These are phyloP conservation scores for Hystrix brachyura DNA, from an alignment of 2,113 vertebrate species.

Conservation along the genomic window DNA sequence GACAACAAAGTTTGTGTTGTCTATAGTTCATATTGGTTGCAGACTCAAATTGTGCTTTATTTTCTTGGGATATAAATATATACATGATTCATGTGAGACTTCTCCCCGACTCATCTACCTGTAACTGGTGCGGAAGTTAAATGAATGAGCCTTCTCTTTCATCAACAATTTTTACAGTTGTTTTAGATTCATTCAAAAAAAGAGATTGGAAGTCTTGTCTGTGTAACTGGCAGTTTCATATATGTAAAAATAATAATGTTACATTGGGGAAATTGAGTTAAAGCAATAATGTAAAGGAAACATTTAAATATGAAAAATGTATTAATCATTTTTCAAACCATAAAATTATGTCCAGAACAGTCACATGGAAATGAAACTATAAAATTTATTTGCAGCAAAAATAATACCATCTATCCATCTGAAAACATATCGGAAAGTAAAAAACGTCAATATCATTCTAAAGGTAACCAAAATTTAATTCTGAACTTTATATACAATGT, in stretches of 20 bases:
- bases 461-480: not conserved
- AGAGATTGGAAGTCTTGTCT: not conserved
- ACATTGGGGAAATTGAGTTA: not conserved
- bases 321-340: not conserved
- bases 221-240: not conserved
- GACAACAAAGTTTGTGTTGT: not conserved
- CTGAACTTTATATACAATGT: not conserved
- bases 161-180: not conserved
- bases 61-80: not conserved
- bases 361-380: not conserved
- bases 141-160: not conserved
- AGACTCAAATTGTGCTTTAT: not conserved
- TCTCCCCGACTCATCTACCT: not conserved
- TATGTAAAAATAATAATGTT: slow-evolving; percentile 37
- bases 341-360: not conserved
- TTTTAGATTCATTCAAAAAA: not conserved
- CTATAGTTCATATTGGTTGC: not conserved
- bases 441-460: not conserved
- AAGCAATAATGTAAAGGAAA: not conserved
- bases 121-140: fast-evolving
- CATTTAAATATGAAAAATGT: not conserved
- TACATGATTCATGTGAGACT: not conserved
- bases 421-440: not conserved
- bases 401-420: not conserved
- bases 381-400: not conserved